Percentiles rank a stretch among this genome's conserved stretches.
Conservation (phyloP, 2,888 invertebrate genomes). For the Tortrix viridana region DNA sequence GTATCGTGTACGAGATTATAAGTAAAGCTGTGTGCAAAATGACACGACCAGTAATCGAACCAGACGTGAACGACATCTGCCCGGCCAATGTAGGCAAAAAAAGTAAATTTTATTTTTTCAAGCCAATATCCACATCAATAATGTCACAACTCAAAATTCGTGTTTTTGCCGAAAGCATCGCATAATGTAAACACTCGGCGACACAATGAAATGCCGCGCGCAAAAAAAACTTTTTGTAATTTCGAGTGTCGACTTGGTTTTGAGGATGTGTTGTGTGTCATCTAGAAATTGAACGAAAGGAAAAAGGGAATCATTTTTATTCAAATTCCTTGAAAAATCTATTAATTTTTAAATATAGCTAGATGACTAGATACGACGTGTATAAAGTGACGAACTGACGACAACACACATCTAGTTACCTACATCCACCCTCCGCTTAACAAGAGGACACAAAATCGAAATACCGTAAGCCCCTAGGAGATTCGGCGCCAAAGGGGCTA, state of each 20-base stretch:
- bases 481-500: conserved; percentile 83
- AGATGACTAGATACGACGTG: conserved; percentile 26
- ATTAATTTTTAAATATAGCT: conserved; percentile 25
- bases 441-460: conserved; percentile 79
- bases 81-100: conserved; percentile 63
- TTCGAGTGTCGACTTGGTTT: conserved; percentile 57
- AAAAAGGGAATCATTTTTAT: neutral
- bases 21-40: conserved; percentile 73
- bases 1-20: conserved; percentile 70
- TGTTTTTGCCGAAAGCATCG: conserved; percentile 57
- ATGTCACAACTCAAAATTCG: conserved; percentile 70
- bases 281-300: conserved; percentile 34
- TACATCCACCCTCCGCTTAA: conserved; percentile 64
- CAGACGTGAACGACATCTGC: conserved; percentile 75
- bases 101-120: conserved; percentile 63
- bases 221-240: conserved; percentile 54
- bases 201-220: conserved; percentile 54
- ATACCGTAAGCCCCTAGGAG: conserved; percentile 77
- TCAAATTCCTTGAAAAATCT: conserved; percentile 1
- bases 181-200: conserved; percentile 70
- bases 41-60: conserved; percentile 74
- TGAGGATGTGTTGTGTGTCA: conserved; percentile 53
- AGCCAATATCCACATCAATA: conserved; percentile 77
- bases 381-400: conserved; percentile 40
- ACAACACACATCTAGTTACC: conserved; percentile 58